Percentiles rank a stretch among this genome's conserved stretches.
phyloP scores from a whole-genome alignment of 2,888 invertebrate genomes.

The Baccha elongata region DNA sequence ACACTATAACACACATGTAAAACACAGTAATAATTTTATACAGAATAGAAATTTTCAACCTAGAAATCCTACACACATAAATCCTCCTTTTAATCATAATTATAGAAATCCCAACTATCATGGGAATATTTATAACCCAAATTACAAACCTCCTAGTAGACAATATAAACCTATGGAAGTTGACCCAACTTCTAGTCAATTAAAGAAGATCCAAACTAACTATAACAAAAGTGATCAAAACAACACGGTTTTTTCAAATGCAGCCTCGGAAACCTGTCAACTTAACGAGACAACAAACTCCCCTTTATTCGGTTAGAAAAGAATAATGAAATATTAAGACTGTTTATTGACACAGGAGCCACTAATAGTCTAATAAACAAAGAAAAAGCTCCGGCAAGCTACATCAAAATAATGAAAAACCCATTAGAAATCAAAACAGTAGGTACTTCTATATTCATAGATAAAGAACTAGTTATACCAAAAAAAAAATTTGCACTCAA shows the following conservation, averaged over 20 bases:
- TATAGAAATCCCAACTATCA: neutral
- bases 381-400: neutral
- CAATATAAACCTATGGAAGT: neutral
- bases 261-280: slow-evolving; percentile 11
- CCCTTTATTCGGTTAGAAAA: neutral
- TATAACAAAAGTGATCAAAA: neutral
- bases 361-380: slow-evolving; percentile 16
- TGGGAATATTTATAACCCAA: neutral
- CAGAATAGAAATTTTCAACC: neutral
- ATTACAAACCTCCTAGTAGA: neutral
- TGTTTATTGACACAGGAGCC: slow-evolving; percentile 5
- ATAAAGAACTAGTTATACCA: neutral
- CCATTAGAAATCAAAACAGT: neutral
- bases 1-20: no score
- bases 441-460: slow-evolving; percentile 7
- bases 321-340: no score
- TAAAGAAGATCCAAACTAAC: neutral
- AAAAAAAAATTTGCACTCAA: slow-evolving; percentile 11
- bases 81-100: no score
- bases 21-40: no score
- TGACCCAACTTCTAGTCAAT: slow-evolving; percentile 5
- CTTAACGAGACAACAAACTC: neutral
- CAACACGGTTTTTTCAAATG: neutral
- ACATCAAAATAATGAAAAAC: neutral
- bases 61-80: neutral